Evolutionary conservation across 2,888 invertebrate genomes (phyloP).

Genomic region (Tenthredo amoena): DNA sequence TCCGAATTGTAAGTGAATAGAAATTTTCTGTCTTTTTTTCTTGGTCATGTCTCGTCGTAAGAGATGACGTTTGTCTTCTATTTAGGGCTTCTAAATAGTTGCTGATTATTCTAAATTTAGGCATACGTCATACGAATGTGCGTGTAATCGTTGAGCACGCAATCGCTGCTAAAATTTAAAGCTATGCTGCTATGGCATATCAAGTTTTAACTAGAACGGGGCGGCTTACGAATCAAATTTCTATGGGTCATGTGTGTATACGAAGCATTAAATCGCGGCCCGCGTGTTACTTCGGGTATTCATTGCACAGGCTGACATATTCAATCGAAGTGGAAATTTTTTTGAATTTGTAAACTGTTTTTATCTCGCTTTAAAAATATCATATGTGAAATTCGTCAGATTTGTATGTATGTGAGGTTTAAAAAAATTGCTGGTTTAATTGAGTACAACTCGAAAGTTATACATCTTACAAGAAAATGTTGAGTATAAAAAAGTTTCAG

Average conservation of each 20-base stretch:
- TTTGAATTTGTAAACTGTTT: background rate
- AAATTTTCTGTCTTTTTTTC: background rate
- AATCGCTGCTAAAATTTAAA: background rate
- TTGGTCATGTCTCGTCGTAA: background rate
- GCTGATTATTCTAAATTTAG: slow-evolving; percentile 7
- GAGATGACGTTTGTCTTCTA: background rate
- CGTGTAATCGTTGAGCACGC: background rate
- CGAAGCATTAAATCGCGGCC: background rate
- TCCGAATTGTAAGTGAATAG: background rate
- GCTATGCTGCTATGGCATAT: background rate
- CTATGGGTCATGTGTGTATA: background rate
- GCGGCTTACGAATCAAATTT: slow-evolving; percentile 5
- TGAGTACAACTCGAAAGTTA: too few relatives aligned
- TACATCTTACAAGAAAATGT: too few relatives aligned
- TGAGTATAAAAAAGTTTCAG: too few relatives aligned
- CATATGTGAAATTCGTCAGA: background rate
- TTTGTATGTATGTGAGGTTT: background rate
- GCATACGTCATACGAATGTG: background rate
- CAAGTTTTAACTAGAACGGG: slow-evolving; percentile 3
- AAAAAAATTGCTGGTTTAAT: background rate
- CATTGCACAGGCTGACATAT: background rate
- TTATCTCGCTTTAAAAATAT: background rate
- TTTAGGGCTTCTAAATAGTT: background rate
- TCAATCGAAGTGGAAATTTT: background rate
- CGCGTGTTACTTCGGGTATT: background rate